A percentile compares a stretch with the other conserved stretches of the same genome.
These are phyloP conservation scores for Galerucella pusilla DNA, from an alignment of 2,888 invertebrate species.

Conservation along the genomic window DNA sequence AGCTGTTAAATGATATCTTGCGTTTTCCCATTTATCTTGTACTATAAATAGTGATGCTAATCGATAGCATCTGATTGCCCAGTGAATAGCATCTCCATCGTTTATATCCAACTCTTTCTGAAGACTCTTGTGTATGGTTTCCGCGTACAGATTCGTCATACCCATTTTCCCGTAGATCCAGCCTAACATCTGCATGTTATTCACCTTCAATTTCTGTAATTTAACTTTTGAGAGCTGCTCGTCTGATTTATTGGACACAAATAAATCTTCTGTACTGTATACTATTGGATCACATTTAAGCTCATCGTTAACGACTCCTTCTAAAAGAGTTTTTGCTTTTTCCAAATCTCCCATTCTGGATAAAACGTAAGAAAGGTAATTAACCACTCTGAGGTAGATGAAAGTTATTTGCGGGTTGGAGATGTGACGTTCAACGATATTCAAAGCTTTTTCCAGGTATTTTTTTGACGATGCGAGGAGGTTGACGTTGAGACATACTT, in stretches of 20 bases:
- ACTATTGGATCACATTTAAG: constrained; percentile 50
- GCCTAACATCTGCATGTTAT: constrained; percentile 73
- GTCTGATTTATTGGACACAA: constrained; percentile 58
- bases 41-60: constrained; percentile 64
- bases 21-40: constrained; percentile 65
- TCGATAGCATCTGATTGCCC: constrained; percentile 69
- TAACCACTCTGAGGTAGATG: constrained; percentile 69
- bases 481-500: constrained; percentile 56
- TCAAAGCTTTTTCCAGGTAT: constrained; percentile 55
- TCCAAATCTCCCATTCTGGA: constrained; percentile 68
- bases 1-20: constrained; percentile 74
- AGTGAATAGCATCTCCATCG: constrained; percentile 70
- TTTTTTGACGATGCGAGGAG: constrained; percentile 51
- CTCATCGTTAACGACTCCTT: constrained; percentile 63
- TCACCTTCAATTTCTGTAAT: constrained; percentile 70
- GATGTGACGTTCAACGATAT: constrained; percentile 51
- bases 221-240: constrained; percentile 50
- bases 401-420: constrained; percentile 61
- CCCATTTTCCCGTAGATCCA: constrained; percentile 71
- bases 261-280: constrained; percentile 69
- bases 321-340: constrained; percentile 67
- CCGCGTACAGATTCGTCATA: constrained; percentile 67
- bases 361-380: constrained; percentile 70
- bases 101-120: constrained; percentile 69
- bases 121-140: constrained; percentile 70